Evolutionary conservation across 2,888 invertebrate species (phyloP), one percentile per base, ranked within the genome.

Genomic region (Campopleginae sp.): DNA sequence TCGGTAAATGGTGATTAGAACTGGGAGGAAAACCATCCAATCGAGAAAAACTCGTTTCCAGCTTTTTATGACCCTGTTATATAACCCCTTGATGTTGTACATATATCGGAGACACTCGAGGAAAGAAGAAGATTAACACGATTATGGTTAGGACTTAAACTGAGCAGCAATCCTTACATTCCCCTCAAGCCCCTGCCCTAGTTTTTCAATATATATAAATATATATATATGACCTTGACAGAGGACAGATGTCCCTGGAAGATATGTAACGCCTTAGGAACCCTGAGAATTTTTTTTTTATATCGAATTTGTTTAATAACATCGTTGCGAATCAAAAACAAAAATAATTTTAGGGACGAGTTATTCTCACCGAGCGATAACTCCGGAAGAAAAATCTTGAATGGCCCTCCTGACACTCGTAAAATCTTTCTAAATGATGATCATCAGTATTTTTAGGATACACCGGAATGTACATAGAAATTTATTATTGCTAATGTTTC

Each of bases 381-480:
- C 33, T 77, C 68, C 58, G 66, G 68, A 46, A 23, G 58, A 58
- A 75, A 77, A 44, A 14, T 74, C 63, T 44, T 65, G 42, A n/a
- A 31, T 44, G 46, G 27, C 46, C 31, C 61, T 79, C 63, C 54
- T 70, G 63, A 58, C 68, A 27, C 84, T 79, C 78, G 70, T 70
- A 58, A 71, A 65, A 81, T 81, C 71, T 75, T 70, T 61, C 79
- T 61, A 51, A 74, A 74, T 78, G 87, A 81, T 83, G 86, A 88
- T 87, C 86, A 91, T 90, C 91, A 91, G 92, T 92, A 92, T 91
- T 92, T 80, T 88, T 91, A 91, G 90, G 86, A 88, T 91, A 90
- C 87, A 84, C 88, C 86, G 87, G 85, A 88, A 90, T 89, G 89
- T 91, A 87, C 83, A 91, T 82, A 88, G 88, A 88, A 88, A 76